Conservation (phyloP, 1,140 invertebrate genomes). For the Meteorus sp. region DNA sequence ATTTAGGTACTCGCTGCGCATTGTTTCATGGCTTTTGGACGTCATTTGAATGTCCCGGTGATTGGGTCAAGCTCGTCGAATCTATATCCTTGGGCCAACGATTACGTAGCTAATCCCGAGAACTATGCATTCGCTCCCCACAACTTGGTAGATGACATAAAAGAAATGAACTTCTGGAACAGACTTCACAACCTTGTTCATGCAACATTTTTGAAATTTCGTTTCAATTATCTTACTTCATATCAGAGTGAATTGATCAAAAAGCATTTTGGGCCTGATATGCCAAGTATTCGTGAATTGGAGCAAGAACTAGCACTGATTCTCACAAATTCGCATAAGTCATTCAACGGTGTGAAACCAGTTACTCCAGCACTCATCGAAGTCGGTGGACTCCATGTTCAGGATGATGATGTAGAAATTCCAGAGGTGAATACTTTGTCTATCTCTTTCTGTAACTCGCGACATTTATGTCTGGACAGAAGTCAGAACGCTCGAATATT, state of each 20-base stretch:
- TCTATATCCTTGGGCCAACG: slow-evolving; percentile 65
- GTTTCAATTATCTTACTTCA: slow-evolving; percentile 32
- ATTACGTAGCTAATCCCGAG: slow-evolving; percentile 65
- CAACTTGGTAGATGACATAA: slow-evolving; percentile 59
- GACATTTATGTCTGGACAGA: too few species aligned
- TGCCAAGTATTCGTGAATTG: slow-evolving; percentile 31
- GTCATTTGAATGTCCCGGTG: slow-evolving; percentile 62
- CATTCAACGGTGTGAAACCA: slow-evolving; percentile 56
- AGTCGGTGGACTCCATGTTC: slow-evolving; percentile 64
- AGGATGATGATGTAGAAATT: slow-evolving; percentile 34
- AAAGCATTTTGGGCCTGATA: slow-evolving; percentile 50
- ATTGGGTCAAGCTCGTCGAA: slow-evolving; percentile 63
- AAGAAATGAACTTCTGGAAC: slow-evolving; percentile 64
- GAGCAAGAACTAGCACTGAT: slow-evolving; percentile 10
- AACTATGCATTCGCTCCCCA: slow-evolving; percentile 63
- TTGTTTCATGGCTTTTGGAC: slow-evolving; percentile 60
- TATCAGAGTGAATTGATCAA: slow-evolving; percentile 39
- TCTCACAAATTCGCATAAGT: slow-evolving; percentile 53
- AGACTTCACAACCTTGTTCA: slow-evolving; percentile 39
- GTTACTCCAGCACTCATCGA: slow-evolving; percentile 59
- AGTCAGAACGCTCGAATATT: too few species aligned
- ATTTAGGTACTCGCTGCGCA: slow-evolving; percentile 39
- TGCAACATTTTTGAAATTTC: neutral
- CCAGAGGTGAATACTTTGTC: slow-evolving; percentile 35
- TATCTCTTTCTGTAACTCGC: too few species aligned